Base-by-base conservation (phyloP, 2,888 invertebrate genomes). In the Lasius platythorax region DNA sequence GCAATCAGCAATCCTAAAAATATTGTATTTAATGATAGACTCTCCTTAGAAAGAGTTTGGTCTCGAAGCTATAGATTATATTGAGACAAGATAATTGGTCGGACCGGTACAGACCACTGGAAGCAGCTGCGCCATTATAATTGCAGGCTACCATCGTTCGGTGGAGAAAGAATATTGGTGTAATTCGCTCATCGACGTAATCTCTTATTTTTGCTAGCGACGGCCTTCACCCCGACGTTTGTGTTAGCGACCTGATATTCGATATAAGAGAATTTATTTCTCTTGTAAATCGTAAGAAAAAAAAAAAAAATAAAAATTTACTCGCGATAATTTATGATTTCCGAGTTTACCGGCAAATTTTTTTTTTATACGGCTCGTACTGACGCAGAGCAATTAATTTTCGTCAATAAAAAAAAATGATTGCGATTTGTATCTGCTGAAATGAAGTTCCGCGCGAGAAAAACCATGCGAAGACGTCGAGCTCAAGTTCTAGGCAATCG, bases 21-120 rank as follows among this genome's bases (percentile, higher is more conserved):
- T 93, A 92, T 92, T 88, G 88, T 82, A 83, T 89, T 90, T 93
- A 93, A 94, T 94, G 91, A 93, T 91, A 93, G 92, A 91, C 88
- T 87, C 46, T 72, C 85, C 86, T 86, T 85, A 88, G 86, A 56
- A 28, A 58, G 64, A 88, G 88, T 81, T 76, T 61, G 82, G 68
- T 84, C 64, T 87, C 72, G 87, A 89, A 92, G 92, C 91, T 89
- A 88, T 90, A 93, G 92, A 93, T 94, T 92, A 93, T 87, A 88
- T 89, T 85, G 87, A 85, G 91, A 93, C 92, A 91, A 89, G 92
- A 91, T 93, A 93, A 94, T 93, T 93, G 92, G 85, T 87, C 89
- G 46, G 72, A 72, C 79, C 79, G 72, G 87, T 86, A 89, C 68
- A 56, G 85, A 86, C 88, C 85, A 84, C 82, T 85, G 85, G 87